phyloP scores from a whole-genome alignment of 1,140 invertebrate genomes.

The Megalonaias nervosa region DNA sequence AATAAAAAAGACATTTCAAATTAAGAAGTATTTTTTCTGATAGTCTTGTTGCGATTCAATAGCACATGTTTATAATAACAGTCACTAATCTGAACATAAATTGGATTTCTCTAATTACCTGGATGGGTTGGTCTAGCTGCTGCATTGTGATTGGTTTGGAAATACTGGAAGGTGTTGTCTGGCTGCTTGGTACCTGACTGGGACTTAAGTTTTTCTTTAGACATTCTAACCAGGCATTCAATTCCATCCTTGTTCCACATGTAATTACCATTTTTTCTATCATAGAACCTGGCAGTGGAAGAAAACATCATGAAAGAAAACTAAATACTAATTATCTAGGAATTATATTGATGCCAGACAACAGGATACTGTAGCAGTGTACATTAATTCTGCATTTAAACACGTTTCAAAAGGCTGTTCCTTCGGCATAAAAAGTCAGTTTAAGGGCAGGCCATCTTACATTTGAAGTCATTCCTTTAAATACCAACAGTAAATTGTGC shows the following conservation, averaged over 20 bases:
- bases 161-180: conserved; percentile 28
- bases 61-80: no score
- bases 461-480: no score
- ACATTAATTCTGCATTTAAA: no score
- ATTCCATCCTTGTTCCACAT: conserved; percentile 87
- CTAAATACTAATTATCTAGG: neutral
- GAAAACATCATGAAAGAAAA: neutral
- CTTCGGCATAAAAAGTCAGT: no score
- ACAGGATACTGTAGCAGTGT: neutral
- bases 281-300: conserved; percentile 80
- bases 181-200: conserved; percentile 16
- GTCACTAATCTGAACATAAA: no score
- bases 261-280: conserved; percentile 91
- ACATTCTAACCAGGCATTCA: conserved; percentile 87
- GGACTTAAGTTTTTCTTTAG: conserved; percentile 44
- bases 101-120: no score
- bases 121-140: neutral
- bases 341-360: neutral
- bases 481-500: no score
- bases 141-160: conserved; percentile 67
- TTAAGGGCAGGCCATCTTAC: no score
- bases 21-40: no score
- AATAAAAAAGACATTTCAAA: no score
- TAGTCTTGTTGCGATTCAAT: no score
- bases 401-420: no score